Conservation (phyloP, 2,113 vertebrate genomes). For the Nyctibius bracteatus region DNA sequence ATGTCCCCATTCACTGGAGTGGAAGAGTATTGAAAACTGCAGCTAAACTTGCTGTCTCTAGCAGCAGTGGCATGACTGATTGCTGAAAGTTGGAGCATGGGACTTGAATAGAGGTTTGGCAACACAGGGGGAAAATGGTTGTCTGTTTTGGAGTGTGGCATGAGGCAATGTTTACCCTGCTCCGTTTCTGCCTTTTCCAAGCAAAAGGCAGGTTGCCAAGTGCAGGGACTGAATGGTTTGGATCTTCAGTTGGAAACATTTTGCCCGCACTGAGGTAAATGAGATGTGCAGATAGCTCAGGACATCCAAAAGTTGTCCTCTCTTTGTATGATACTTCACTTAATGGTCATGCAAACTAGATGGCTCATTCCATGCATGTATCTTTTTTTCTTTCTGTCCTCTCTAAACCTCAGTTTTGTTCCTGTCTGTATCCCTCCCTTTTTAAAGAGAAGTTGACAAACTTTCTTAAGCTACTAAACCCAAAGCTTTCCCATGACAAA, state of each 20-base stretch:
- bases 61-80: constrained; percentile 13
- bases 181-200: constrained; percentile 30
- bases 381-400: not conserved
- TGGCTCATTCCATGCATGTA: not conserved
- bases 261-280: not conserved
- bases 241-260: not conserved
- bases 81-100: not conserved
- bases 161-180: constrained; percentile 50
- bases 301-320: not conserved
- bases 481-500: not conserved
- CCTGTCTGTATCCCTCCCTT: not conserved
- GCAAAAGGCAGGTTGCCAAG: constrained; percentile 50
- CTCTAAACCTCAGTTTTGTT: not conserved
- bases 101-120: constrained; percentile 40
- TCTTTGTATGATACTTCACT: not conserved
- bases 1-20: constrained; percentile 25
- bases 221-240: not conserved
- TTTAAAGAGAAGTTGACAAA: not conserved
- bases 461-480: not conserved
- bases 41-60: not conserved
- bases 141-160: constrained; percentile 23
- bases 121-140: not conserved
- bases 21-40: not conserved
- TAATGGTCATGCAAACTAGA: not conserved
- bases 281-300: not conserved